These are phyloP conservation scores for Tachina fera DNA, from an alignment of 2,888 invertebrate species.

Conservation along the genomic window DNA sequence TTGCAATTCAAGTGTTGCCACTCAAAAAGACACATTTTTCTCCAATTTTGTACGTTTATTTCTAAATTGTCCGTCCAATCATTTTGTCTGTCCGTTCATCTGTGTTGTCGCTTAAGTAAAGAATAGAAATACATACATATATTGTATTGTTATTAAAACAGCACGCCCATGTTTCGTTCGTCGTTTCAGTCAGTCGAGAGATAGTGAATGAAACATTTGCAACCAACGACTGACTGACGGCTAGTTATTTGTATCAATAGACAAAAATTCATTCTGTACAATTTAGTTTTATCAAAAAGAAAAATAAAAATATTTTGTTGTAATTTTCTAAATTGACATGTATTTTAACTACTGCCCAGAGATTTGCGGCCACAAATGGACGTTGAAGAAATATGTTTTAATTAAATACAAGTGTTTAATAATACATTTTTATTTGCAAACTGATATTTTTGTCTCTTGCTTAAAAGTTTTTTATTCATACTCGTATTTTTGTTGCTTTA, in stretches of 20 bases:
- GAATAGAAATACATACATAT: conserved; percentile 57
- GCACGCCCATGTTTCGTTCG: conserved; percentile 66
- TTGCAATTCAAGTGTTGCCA: conserved; percentile 66
- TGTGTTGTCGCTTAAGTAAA: conserved; percentile 38
- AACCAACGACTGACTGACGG: conserved; percentile 25
- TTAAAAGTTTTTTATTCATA: conserved; percentile 3
- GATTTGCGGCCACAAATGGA: conserved; percentile 48
- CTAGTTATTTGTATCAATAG: conserved; percentile 60
- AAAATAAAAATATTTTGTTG: conserved; percentile 69
- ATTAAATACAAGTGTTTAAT: conserved; percentile 72
- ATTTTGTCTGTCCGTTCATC: conserved; percentile 19
- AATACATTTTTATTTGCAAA: conserved; percentile 51
- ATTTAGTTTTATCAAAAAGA: conserved; percentile 68
- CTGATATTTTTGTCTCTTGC: conserved; percentile 24
- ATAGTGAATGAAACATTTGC: conserved; percentile 47
- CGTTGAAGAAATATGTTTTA: conserved; percentile 68
- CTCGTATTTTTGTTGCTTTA: background rate
- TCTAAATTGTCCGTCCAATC: conserved; percentile 23
- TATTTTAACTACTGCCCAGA: conserved; percentile 68
- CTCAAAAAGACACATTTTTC: conserved; percentile 60
- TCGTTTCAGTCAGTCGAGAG: conserved; percentile 22
- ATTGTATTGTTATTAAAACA: conserved; percentile 63
- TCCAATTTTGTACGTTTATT: conserved; percentile 33
- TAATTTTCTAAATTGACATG: conserved; percentile 71
- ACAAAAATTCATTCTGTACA: conserved; percentile 63